A percentile compares a stretch with the other conserved stretches of the same genome.
phyloP scores from a whole-genome alignment of 2,113 vertebrate genomes.

The Vanacampus margaritifer region DNA sequence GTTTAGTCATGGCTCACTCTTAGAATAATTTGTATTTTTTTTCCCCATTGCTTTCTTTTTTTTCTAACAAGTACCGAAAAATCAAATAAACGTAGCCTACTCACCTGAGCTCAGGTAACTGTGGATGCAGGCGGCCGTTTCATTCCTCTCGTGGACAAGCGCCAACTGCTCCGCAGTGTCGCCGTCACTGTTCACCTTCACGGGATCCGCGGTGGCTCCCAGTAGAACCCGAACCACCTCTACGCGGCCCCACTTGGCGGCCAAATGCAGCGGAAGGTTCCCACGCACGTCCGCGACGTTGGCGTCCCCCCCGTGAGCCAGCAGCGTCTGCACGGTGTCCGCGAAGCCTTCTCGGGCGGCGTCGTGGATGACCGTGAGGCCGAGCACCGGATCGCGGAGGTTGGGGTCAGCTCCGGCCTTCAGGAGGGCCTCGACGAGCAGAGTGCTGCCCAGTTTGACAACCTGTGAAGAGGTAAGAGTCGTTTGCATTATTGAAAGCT shows the following conservation, averaged over 20 bases:
- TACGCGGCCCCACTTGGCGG: constrained; percentile 80
- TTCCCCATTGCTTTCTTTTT: no score
- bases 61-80: no score
- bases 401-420: constrained; percentile 78
- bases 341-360: constrained; percentile 85
- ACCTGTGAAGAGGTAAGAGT: constrained; percentile 69
- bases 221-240: constrained; percentile 77
- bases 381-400: constrained; percentile 72
- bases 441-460: constrained; percentile 78
- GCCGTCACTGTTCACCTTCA: constrained; percentile 70
- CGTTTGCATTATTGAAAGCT: background rate
- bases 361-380: constrained; percentile 85
- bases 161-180: constrained; percentile 79
- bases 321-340: constrained; percentile 77
- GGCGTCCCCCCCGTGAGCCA: constrained; percentile 78
- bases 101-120: constrained; percentile 10
- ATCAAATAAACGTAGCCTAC: background rate
- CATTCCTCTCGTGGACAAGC: constrained; percentile 50
- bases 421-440: constrained; percentile 76
- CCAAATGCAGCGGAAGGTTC: constrained; percentile 87
- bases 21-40: no score
- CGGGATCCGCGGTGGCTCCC: constrained; percentile 61
- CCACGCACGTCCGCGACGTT: constrained; percentile 79
- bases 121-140: constrained; percentile 68
- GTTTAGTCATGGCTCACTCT: no score